A percentile compares a stretch with the other conserved stretches of the same genome.
phyloP scores from a whole-genome alignment of 2,113 vertebrate species.

The Ondatra zibethicus region DNA sequence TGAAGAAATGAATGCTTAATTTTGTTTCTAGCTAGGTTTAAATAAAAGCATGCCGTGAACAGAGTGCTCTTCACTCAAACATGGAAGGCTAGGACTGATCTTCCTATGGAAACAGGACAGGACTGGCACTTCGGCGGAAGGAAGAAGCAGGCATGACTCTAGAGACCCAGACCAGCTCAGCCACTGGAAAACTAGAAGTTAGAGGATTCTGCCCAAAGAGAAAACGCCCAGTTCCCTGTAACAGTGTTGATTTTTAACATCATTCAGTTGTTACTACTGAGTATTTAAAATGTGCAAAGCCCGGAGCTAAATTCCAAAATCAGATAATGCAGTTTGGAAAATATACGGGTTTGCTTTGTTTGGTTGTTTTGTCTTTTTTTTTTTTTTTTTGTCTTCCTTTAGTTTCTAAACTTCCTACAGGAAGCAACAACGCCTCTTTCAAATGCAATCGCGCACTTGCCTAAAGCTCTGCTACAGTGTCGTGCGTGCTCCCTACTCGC shows the following conservation, averaged over 20 bases:
- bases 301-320: not conserved
- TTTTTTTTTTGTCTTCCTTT: not conserved
- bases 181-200: not conserved
- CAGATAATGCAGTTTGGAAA: not conserved
- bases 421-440: conserved; percentile 27
- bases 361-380: not conserved
- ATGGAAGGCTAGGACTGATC: not conserved
- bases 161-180: not conserved
- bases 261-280: not conserved
- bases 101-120: not conserved
- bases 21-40: not conserved
- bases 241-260: not conserved
- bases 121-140: not conserved
- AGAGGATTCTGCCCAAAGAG: not conserved
- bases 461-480: not conserved
- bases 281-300: not conserved
- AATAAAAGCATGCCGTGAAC: not conserved
- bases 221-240: not conserved
- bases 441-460: not conserved
- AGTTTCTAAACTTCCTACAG: conserved; percentile 20
- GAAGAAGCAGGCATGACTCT: not conserved
- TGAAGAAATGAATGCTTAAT: not conserved
- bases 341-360: not conserved
- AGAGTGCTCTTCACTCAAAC: not conserved
- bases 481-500: not conserved